phyloP scores from a whole-genome alignment of 2,113 vertebrate species.

The Phylloscopus trochilus region DNA sequence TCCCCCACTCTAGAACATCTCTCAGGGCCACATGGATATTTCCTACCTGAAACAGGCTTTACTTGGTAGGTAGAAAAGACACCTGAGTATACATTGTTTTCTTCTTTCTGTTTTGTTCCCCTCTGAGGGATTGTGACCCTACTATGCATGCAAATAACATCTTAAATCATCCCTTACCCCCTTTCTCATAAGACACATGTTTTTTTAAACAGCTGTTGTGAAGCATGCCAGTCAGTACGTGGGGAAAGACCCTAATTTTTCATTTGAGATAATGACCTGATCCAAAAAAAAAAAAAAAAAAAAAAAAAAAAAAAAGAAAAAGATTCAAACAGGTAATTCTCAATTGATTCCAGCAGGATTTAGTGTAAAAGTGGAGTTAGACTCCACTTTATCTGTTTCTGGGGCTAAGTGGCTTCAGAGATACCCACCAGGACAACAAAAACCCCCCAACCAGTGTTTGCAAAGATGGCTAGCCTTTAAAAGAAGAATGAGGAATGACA shows the following conservation, averaged over 20 bases:
- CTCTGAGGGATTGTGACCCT: background rate
- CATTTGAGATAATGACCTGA: background rate
- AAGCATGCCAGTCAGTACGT: background rate
- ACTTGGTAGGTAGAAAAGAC: background rate
- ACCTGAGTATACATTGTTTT: accelerated
- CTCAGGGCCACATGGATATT: background rate
- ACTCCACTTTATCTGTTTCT: background rate
- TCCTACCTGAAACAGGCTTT: background rate
- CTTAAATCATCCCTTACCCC: background rate
- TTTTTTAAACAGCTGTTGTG: background rate
- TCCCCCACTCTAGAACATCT: background rate
- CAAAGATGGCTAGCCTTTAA: background rate
- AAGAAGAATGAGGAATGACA: background rate
- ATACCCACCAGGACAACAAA: background rate
- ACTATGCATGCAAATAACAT: background rate
- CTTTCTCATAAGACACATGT: background rate
- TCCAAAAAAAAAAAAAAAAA: background rate
- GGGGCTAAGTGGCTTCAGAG: accelerated
- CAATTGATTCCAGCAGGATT: background rate
- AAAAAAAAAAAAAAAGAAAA: too few relatives aligned
- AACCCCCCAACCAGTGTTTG: background rate
- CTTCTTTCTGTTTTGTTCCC: background rate
- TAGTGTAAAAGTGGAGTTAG: background rate
- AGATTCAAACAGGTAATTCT: background rate
- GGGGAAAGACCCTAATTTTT: background rate